phyloP scores from a whole-genome alignment of 2,888 invertebrate species.

The Phengaris alcon region DNA sequence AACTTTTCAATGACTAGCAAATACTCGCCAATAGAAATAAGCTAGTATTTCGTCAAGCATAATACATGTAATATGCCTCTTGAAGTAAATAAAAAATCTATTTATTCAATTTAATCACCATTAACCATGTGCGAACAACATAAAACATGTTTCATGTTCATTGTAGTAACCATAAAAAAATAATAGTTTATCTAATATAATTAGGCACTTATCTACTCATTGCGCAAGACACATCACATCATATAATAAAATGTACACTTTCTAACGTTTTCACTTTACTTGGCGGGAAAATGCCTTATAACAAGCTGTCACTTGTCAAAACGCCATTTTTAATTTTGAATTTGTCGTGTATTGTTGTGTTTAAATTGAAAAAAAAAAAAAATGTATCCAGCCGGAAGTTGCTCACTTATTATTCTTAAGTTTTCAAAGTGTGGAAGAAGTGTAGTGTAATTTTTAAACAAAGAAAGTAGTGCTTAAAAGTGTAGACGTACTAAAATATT shows the following conservation, averaged over 20 bases:
- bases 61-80: background rate
- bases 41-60: background rate
- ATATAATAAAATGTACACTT: conserved; percentile 38
- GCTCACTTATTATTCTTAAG: no score
- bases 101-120: conserved; percentile 1
- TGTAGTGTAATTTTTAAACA: background rate
- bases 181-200: conserved; percentile 4
- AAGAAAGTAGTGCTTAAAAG: background rate
- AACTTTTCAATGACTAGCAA: conserved; percentile 18
- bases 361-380: background rate
- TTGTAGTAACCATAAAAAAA: background rate
- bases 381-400: background rate
- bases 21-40: conserved; percentile 17
- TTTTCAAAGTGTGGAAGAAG: background rate
- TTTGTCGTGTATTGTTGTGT: conserved; percentile 18
- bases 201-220: background rate
- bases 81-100: background rate
- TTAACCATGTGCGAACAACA: background rate
- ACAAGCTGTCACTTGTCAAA: conserved; percentile 34
- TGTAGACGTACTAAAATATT: no score
- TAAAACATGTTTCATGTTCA: background rate
- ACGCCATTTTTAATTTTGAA: conserved; percentile 37
- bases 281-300: conserved; percentile 43
- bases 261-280: conserved; percentile 42
- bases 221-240: conserved; percentile 25